Conservation (phyloP, 1,140 invertebrate species). For the Bicyclus anynana region DNA sequence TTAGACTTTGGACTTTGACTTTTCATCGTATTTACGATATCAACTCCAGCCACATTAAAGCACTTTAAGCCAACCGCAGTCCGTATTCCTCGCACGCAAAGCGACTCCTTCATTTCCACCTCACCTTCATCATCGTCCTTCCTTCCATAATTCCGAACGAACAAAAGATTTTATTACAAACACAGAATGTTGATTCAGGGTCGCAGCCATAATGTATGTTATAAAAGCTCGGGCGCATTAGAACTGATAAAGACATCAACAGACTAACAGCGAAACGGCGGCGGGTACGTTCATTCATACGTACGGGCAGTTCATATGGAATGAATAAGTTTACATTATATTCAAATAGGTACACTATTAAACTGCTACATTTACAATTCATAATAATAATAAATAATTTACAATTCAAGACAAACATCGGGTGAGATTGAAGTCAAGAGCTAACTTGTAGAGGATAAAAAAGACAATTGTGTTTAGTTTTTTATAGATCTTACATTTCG, state of each 20-base stretch:
- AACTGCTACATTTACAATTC: no score
- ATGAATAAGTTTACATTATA: no score
- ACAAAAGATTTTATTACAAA: conserved; percentile 18
- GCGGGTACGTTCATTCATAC: no score
- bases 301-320: no score
- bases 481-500: no score
- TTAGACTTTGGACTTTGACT: no score
- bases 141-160: conserved; percentile 7
- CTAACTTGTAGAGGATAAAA: no score
- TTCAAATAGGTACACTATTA: no score
- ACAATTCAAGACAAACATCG: no score
- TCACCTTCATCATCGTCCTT: neutral
- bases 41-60: neutral
- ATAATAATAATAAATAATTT: no score
- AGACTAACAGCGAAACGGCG: neutral
- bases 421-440: no score
- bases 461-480: no score
- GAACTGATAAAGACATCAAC: neutral
- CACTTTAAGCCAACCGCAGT: neutral
- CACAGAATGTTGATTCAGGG: conserved; percentile 21
- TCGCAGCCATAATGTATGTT: conserved; percentile 13
- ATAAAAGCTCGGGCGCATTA: conserved; percentile 19
- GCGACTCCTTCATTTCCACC: conserved; percentile 14
- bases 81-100: conserved; percentile 6
- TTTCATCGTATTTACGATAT: neutral